These are phyloP conservation scores for Danio kyathit DNA, from an alignment of 2,797 vertebrate species.

Conservation along the genomic window DNA sequence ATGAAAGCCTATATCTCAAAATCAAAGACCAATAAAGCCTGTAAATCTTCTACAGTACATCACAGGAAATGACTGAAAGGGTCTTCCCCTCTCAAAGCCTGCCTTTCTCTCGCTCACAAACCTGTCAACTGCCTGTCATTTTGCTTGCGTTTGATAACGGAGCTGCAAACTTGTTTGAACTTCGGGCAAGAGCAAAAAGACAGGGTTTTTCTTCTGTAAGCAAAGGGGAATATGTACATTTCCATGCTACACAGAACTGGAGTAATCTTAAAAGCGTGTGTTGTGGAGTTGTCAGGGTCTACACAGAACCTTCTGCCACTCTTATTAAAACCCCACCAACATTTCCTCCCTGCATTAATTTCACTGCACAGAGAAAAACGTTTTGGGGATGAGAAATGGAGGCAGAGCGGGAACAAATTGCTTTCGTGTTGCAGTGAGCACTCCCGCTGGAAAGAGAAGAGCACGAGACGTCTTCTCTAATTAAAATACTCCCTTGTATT, in stretches of 20 bases:
- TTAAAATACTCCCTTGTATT: constrained; percentile 76
- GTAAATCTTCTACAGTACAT: constrained; percentile 57
- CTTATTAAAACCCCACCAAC: constrained; percentile 71
- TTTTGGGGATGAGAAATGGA: constrained; percentile 72
- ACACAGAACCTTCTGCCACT: constrained; percentile 5
- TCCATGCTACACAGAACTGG: constrained; percentile 59
- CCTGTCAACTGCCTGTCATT: constrained; percentile 67
- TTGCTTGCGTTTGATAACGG: constrained; percentile 67
- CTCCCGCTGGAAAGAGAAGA: constrained; percentile 68
- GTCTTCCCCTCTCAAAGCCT: constrained; percentile 59
- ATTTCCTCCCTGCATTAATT: constrained; percentile 73
- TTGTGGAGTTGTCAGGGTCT: not conserved
- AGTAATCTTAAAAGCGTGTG: constrained; percentile 59
- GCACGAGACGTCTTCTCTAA: constrained; percentile 68
- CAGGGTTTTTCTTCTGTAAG: constrained; percentile 15
- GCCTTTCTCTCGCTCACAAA: constrained; percentile 68
- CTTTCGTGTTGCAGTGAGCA: constrained; percentile 74
- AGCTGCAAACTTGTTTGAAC: constrained; percentile 72
- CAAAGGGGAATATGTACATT: constrained; percentile 27
- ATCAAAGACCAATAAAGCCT: constrained; percentile 72
- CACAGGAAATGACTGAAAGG: constrained; percentile 40
- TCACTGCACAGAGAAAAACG: constrained; percentile 62
- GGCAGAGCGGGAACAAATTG: constrained; percentile 72
- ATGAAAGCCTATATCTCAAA: constrained; percentile 69
- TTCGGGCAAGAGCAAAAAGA: constrained; percentile 58